Percentiles rank a stretch among this genome's conserved stretches.
Conservation (phyloP, 2,888 invertebrate genomes). For the Globia sparganii region DNA sequence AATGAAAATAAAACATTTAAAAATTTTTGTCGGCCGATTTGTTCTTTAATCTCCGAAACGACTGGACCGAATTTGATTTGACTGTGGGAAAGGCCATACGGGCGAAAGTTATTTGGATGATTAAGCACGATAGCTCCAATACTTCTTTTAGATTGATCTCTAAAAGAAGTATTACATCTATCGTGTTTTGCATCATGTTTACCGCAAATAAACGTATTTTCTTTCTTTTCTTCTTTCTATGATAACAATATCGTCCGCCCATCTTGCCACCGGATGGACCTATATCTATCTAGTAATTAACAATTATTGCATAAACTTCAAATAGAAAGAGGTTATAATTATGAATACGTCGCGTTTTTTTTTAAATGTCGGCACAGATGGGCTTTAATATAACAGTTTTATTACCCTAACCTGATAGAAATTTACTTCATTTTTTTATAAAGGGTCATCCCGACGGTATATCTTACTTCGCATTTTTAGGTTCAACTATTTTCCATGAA, state of each 20-base stretch:
- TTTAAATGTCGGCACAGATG: constrained; percentile 33
- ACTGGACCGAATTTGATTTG: too few relatives aligned
- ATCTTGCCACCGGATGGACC: background rate
- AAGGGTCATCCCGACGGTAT: constrained; percentile 16
- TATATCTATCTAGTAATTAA: background rate
- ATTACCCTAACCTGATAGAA: constrained; percentile 42
- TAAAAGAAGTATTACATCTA: too few relatives aligned
- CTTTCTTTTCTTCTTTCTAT: too few relatives aligned
- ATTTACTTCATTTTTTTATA: constrained; percentile 45
- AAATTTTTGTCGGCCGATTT: too few relatives aligned
- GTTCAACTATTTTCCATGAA: background rate
- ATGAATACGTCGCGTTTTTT: background rate
- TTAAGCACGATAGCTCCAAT: constrained; percentile 2
- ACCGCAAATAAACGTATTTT: too few relatives aligned
- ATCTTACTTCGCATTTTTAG: constrained; percentile 23
- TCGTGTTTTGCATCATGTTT: too few relatives aligned
- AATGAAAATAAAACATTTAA: too few relatives aligned
- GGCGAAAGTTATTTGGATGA: too few relatives aligned
- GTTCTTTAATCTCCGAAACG: too few relatives aligned
- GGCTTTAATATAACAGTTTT: constrained; percentile 42
- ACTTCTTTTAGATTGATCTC: constrained; percentile 2
- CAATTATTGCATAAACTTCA: background rate
- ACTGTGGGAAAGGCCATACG: too few relatives aligned
- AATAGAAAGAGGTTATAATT: constrained; percentile 14
- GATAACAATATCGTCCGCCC: background rate